phyloP scores from a whole-genome alignment of 2,888 invertebrate genomes.

The Sesia bembeciformis region DNA sequence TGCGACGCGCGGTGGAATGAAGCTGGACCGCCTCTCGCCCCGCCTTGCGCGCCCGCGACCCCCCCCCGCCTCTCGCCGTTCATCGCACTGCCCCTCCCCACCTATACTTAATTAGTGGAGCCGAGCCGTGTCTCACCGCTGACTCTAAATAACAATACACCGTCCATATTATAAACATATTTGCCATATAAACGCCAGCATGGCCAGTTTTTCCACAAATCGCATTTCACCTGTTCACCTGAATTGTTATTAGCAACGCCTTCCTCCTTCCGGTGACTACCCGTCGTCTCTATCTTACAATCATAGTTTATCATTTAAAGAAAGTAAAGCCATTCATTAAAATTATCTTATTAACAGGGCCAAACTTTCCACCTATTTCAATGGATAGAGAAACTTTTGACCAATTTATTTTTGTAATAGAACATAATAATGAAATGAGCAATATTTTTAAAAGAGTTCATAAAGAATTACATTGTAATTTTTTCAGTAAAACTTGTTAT shows the following conservation, averaged over 20 bases:
- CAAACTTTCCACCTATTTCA: no score
- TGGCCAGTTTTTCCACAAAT: slow-evolving; percentile 3
- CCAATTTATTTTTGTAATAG: no score
- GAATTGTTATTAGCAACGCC: slow-evolving; percentile 31
- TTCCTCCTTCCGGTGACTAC: slow-evolving; percentile 46
- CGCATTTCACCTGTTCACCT: slow-evolving; percentile 33
- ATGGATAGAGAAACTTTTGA: no score
- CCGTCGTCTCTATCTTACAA: slow-evolving; percentile 51
- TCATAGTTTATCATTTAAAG: no score
- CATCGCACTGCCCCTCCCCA: slow-evolving; percentile 20
- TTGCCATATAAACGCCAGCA: slow-evolving; percentile 9
- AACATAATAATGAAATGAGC: no score
- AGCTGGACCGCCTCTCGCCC: slow-evolving; percentile 35
- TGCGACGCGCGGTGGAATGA: slow-evolving; percentile 71
- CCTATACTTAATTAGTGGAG: slow-evolving; percentile 64
- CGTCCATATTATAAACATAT: slow-evolving; percentile 21
- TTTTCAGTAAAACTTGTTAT: no score
- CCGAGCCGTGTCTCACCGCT: slow-evolving; percentile 13
- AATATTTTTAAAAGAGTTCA: no score
- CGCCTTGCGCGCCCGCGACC: slow-evolving; percentile 23
- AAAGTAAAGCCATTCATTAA: no score
- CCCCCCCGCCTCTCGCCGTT: slow-evolving; percentile 14
- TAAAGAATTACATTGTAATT: no score
- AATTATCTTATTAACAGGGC: no score
- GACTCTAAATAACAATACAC: slow-evolving; percentile 5